Conservation (phyloP, 1,140 invertebrate species). For the Saxidomus purpurata region DNA sequence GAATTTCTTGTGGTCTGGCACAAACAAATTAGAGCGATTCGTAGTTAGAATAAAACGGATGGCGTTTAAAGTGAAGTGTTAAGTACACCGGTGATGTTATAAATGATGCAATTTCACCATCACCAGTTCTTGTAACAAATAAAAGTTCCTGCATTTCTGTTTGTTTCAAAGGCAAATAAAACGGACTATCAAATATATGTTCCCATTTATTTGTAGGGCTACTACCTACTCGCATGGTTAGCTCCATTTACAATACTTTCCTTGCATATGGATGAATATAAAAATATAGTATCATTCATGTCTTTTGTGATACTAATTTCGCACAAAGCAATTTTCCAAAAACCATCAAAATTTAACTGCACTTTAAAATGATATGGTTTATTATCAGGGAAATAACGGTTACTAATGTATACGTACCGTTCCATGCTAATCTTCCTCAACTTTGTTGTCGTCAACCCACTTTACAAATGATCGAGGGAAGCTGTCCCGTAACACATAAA, state of each 20-base stretch:
- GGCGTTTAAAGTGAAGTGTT: constrained; percentile 60
- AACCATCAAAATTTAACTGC: constrained; percentile 15
- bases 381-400: too few species aligned
- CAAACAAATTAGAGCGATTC: constrained; percentile 57
- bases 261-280: constrained; percentile 37
- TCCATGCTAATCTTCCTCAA: too few species aligned
- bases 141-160: constrained; percentile 31
- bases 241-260: constrained; percentile 48
- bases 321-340: too few species aligned
- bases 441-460: too few species aligned
- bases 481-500: neutral
- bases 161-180: constrained; percentile 51
- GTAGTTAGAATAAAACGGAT: constrained; percentile 44
- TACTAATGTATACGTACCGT: too few species aligned
- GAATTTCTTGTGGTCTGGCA: constrained; percentile 60
- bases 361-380: constrained; percentile 49
- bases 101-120: constrained; percentile 51
- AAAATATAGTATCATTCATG: neutral
- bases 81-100: constrained; percentile 46
- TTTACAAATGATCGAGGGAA: too few species aligned
- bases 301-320: neutral
- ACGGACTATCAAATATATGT: constrained; percentile 42
- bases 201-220: constrained; percentile 7
- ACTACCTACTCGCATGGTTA: constrained; percentile 8
- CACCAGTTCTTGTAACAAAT: constrained; percentile 5